phyloP scores from a whole-genome alignment of 2,888 invertebrate genomes.

The Philhelius pedissequus region DNA sequence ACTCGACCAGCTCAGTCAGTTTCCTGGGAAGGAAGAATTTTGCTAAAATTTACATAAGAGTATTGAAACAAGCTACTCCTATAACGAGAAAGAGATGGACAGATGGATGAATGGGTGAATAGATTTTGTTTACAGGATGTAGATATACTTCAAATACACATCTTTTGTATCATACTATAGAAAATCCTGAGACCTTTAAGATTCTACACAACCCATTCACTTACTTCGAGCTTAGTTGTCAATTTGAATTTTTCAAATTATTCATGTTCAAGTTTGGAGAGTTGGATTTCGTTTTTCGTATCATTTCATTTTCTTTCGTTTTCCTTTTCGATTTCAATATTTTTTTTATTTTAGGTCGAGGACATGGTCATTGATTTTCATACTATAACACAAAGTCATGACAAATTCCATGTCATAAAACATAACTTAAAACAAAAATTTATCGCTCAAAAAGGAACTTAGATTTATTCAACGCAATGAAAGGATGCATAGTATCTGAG shows the following conservation, averaged over 20 bases:
- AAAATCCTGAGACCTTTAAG: constrained; percentile 43
- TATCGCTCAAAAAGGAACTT: constrained; percentile 60
- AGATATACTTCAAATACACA: constrained; percentile 10
- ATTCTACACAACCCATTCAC: constrained; percentile 50
- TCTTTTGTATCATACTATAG: constrained; percentile 56
- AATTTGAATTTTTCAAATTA: constrained; percentile 64
- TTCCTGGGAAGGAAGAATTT: not conserved
- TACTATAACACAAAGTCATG: constrained; percentile 50
- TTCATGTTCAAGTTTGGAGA: constrained; percentile 35
- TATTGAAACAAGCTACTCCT: not conserved
- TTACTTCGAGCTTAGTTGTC: constrained; percentile 64
- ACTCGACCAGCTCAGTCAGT: not conserved
- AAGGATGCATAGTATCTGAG: constrained; percentile 52
- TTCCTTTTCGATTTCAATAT: not conserved
- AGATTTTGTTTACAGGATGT: constrained; percentile 59
- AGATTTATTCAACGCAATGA: constrained; percentile 60
- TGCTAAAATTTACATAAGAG: not conserved
- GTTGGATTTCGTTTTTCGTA: not conserved
- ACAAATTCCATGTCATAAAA: constrained; percentile 65
- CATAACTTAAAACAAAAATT: constrained; percentile 51
- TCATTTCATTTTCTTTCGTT: not conserved
- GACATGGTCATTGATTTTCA: constrained; percentile 65
- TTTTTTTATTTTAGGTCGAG: constrained; percentile 39
- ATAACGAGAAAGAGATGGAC: constrained; percentile 42
- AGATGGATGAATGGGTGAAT: constrained; percentile 67